Base-by-base conservation (phyloP, 2,888 invertebrate genomes). In the Drosophila fulvimacula region DNA sequence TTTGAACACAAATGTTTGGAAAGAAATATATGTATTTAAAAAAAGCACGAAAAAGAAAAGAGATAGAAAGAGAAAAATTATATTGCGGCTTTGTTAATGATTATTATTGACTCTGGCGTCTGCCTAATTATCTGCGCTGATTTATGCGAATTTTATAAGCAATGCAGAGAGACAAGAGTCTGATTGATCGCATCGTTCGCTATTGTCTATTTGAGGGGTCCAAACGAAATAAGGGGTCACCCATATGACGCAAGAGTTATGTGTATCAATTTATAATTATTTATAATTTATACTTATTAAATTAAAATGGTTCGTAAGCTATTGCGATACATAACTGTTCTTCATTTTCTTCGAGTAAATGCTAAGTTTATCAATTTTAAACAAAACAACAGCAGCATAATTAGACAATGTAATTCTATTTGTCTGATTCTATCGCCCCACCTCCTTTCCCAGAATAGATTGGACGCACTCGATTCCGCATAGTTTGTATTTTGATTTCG, bases 391-490 rank as follows among this genome's bases (percentile, higher is more conserved):
- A 38, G 38, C 38, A 24, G 24, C 13, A 34, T 19, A 49, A 49
- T 34, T 30, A 34, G 49, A 10, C n/a, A 52, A 27, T n/a, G 34
- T 10, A 17, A 15, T 5, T 21, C 10, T 24, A 15, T 7, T 4
- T 13, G 21, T 5, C 36, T 13, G 10, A 38, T 66, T 55, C 6
- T n/a, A 15, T 19, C 13, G 39, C 34, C 49, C 32, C 34, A 19
- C 4, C 49, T 34, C 34, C 49, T 48, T 48, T 19, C 68, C 69
- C 73, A 61, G 69, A 87, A 87, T 81, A 82, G 82, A 78, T 46
- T 60, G 36, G 51, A 59, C 70, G 63, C 77, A 87, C 85, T 88
- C 80, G 80, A 91, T 91, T 91, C 91, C 91, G 91, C 91, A 91
- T 91, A 84, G 85, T 86, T 70, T 63, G 71, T 80, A 82, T 81